Conservation (phyloP, 2,888 invertebrate species). For the Microplitis deprimator region DNA sequence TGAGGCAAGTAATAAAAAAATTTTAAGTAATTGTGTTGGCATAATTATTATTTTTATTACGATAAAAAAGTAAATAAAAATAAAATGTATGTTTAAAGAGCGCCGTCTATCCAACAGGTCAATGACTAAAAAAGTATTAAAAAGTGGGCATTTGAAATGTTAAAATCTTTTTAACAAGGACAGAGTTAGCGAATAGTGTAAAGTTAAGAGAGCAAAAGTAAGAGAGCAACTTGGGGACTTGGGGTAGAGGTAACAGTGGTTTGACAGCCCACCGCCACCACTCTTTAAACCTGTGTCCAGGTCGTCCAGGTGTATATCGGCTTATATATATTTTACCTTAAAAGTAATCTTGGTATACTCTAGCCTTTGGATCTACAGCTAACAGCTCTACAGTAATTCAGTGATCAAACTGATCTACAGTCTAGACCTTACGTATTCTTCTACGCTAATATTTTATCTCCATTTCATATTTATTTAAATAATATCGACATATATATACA, state of each 20-base stretch:
- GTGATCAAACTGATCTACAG: neutral
- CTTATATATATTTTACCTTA: neutral
- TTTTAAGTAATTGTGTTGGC: no score
- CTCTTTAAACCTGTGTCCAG: neutral
- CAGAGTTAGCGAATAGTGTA: constrained; percentile 41
- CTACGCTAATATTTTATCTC: no score
- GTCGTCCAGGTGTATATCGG: neutral
- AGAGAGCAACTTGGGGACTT: neutral
- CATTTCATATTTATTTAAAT: no score
- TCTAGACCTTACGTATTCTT: neutral
- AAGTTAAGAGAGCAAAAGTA: neutral
- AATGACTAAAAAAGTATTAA: constrained; percentile 51
- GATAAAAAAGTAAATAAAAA: no score
- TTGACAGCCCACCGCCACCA: neutral
- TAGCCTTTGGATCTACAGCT: neutral
- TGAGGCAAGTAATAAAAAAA: no score
- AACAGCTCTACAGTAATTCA: neutral
- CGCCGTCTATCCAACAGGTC: constrained; percentile 44
- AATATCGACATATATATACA: no score
- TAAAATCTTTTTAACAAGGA: constrained; percentile 49
- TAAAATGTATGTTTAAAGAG: no score
- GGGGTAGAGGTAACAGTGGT: neutral
- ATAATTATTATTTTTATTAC: no score
- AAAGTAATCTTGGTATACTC: neutral
- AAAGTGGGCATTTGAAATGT: constrained; percentile 50